Percentiles rank a stretch among this genome's conserved stretches.
These are phyloP conservation scores for Macrotis lagotis DNA, from an alignment of 2,113 vertebrate genomes.

Conservation along the genomic window DNA sequence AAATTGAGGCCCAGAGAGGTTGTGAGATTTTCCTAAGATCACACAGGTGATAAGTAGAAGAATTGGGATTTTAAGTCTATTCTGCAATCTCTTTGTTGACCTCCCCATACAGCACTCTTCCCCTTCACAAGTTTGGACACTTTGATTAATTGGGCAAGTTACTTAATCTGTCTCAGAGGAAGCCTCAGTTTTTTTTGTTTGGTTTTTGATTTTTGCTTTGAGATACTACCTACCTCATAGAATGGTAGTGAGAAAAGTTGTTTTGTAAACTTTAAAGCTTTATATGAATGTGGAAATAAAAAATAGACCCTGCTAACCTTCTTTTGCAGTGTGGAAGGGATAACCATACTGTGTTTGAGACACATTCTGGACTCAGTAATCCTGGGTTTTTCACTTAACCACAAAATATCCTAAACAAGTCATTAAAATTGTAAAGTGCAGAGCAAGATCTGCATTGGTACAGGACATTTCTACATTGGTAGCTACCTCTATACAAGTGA, in stretches of 20 bases:
- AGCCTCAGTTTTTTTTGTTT: neutral
- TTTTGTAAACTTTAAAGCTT: neutral
- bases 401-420: neutral
- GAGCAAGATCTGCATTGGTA: neutral
- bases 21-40: neutral
- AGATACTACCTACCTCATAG: neutral
- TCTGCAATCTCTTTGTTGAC: neutral
- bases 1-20: neutral
- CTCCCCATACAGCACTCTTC: neutral
- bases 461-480: neutral
- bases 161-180: neutral
- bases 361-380: neutral
- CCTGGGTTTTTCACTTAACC: no score
- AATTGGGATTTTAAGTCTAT: neutral
- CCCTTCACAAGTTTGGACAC: neutral
- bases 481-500: neutral
- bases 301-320: neutral
- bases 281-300: neutral
- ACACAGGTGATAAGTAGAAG: neutral
- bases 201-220: no score
- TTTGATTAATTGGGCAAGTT: neutral
- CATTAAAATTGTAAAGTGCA: neutral
- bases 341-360: neutral
- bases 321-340: neutral
- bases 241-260: neutral